These are phyloP conservation scores for Melangyna quadrimaculata DNA, from an alignment of 2,888 invertebrate genomes.

Conservation along the genomic window DNA sequence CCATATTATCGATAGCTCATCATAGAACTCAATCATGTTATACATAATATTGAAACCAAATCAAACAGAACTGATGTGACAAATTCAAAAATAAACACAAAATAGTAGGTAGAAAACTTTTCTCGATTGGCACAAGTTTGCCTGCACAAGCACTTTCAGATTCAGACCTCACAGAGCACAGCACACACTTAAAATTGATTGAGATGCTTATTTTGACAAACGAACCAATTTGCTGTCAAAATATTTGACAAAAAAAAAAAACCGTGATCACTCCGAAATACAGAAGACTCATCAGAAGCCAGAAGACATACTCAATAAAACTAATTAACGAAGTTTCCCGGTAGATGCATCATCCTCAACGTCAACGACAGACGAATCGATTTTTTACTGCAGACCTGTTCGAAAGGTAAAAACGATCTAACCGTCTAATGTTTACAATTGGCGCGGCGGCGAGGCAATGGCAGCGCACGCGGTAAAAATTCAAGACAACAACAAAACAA, in stretches of 20 bases:
- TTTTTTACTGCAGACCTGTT: constrained; percentile 56
- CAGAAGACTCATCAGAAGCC: background rate
- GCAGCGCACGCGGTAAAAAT: constrained; percentile 44
- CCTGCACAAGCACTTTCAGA: no score
- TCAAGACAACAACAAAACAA: constrained; percentile 16
- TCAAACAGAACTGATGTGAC: background rate
- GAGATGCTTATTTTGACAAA: constrained; percentile 11
- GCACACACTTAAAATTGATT: constrained; percentile 40
- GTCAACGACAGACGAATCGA: constrained; percentile 9
- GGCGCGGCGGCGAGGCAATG: background rate
- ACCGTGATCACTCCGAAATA: constrained; percentile 2
- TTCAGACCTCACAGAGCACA: constrained; percentile 18
- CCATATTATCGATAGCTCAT: constrained; percentile 15
- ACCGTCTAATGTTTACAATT: constrained; percentile 62
- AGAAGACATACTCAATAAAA: background rate
- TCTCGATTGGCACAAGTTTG: constrained; percentile 13
- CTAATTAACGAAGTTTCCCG: constrained; percentile 46
- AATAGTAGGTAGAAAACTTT: background rate
- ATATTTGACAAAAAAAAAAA: constrained; percentile 16
- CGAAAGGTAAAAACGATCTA: constrained; percentile 63
- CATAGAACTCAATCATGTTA: background rate
- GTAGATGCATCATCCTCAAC: background rate
- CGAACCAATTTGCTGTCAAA: constrained; percentile 49
- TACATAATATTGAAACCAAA: constrained; percentile 16
- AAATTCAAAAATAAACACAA: background rate